Percentiles rank a stretch among this genome's conserved stretches.
phyloP scores from a whole-genome alignment of 1,140 invertebrate species.

The Belonocnema kinseyi region DNA sequence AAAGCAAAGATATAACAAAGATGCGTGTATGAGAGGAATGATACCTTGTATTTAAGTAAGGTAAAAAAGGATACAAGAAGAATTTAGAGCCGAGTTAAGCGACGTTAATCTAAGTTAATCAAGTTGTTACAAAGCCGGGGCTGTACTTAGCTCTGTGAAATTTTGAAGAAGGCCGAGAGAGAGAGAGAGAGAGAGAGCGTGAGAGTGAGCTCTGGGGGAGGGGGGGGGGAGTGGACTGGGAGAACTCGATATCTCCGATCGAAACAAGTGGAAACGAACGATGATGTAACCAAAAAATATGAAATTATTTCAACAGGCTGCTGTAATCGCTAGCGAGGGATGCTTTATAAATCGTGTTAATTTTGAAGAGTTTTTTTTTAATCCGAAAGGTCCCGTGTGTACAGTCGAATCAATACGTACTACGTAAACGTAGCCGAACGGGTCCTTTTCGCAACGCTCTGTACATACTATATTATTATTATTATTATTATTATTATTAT shows the following conservation, averaged over 20 bases:
- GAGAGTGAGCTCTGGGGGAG: conserved; percentile 46
- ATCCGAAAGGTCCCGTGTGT: conserved; percentile 60
- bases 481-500: conserved; percentile 16
- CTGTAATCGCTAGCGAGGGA: conserved; percentile 57
- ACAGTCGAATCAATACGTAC: conserved; percentile 69
- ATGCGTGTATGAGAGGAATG: conserved; percentile 22
- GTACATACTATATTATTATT: conserved; percentile 51
- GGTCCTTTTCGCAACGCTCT: conserved; percentile 55
- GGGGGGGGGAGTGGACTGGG: conserved; percentile 19
- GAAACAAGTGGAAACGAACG: conserved; percentile 44
- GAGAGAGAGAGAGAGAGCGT: no score
- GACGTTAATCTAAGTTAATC: conserved; percentile 56
- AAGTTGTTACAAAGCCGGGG: conserved; percentile 52
- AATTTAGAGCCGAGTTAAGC: conserved; percentile 58
- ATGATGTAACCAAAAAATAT: conserved; percentile 67
- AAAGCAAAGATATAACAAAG: conserved; percentile 28
- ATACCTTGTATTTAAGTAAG: conserved; percentile 38
- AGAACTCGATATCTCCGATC: not conserved
- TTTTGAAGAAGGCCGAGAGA: no score
- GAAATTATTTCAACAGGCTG: conserved; percentile 52
- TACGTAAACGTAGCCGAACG: conserved; percentile 52
- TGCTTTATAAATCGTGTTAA: conserved; percentile 66
- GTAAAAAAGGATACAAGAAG: conserved; percentile 48
- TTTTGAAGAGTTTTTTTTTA: conserved; percentile 63
- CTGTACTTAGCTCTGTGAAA: conserved; percentile 53